These are phyloP conservation scores for Aphis craccivora DNA, from an alignment of 1,140 invertebrate species.

Conservation along the genomic window DNA sequence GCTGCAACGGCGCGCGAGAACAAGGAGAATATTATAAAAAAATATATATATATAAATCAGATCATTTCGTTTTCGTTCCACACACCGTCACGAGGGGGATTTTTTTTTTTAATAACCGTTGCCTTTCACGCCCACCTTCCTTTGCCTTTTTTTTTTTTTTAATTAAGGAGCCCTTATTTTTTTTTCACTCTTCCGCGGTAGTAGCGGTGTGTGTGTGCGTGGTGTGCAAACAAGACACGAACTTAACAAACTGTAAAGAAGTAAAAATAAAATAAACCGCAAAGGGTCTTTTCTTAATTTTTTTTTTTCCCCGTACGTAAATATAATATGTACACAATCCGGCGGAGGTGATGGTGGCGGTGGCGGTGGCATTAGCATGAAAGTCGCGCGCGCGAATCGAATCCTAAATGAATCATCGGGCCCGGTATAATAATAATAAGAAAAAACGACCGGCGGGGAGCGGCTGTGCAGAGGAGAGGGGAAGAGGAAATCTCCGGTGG, in stretches of 20 bases:
- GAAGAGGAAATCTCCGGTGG: not conserved
- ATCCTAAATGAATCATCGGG: constrained; percentile 48
- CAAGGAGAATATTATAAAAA: constrained; percentile 19
- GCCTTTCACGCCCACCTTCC: constrained; percentile 46
- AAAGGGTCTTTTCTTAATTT: constrained; percentile 42
- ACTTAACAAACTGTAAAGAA: constrained; percentile 58
- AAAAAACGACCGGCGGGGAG: not conserved
- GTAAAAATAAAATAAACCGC: constrained; percentile 42
- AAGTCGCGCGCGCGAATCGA: constrained; percentile 25
- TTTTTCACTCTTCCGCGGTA: not conserved
- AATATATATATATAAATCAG: constrained; percentile 51
- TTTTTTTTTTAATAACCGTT: constrained; percentile 55
- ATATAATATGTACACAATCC: not conserved
- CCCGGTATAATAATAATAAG: constrained; percentile 21
- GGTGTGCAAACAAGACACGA: constrained; percentile 39
- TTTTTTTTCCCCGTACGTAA: not conserved
- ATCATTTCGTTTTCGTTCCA: constrained; percentile 53
- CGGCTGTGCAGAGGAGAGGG: not conserved
- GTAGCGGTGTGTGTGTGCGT: not conserved
- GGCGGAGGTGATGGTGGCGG: not conserved
- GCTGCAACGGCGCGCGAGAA: constrained; percentile 23
- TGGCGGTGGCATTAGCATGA: constrained; percentile 49
- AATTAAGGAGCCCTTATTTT: constrained; percentile 56
- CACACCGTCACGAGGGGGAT: not conserved
- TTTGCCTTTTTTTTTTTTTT: constrained; percentile 55